Conservation (phyloP, 2,797 vertebrate species). For the Hemitrygon akajei region DNA sequence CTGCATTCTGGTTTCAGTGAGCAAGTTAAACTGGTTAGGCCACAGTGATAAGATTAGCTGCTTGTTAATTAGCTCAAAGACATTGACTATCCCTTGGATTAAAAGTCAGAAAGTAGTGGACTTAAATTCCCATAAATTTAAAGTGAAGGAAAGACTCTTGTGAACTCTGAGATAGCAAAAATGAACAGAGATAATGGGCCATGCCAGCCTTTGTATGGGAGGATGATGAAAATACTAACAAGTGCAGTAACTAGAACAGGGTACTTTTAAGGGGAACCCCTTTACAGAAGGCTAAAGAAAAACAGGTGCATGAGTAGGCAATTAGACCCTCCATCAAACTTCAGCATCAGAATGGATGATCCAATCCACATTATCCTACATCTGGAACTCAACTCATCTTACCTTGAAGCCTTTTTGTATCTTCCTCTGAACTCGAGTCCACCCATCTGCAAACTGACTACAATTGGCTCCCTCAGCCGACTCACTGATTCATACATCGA, state of each 20-base stretch:
- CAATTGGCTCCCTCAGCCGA: too few species aligned
- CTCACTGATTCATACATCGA: too few species aligned
- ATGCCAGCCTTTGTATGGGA: not conserved
- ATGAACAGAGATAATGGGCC: not conserved
- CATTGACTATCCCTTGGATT: not conserved
- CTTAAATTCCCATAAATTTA: not conserved
- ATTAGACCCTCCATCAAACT: too few species aligned
- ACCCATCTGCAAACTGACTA: too few species aligned
- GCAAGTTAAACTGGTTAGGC: not conserved
- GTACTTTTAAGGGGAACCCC: not conserved
- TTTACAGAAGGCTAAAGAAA: not conserved
- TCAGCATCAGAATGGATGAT: too few species aligned
- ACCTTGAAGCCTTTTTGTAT: too few species aligned
- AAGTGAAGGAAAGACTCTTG: not conserved
- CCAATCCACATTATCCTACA: too few species aligned
- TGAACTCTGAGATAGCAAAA: not conserved
- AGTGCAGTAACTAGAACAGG: not conserved
- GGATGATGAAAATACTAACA: not conserved
- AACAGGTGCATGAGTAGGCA: too few species aligned
- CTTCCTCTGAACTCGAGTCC: too few species aligned
- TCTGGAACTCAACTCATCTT: too few species aligned
- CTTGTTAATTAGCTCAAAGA: not conserved
- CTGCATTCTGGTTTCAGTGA: not conserved
- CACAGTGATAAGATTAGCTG: not conserved
- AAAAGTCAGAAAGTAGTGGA: not conserved